Evolutionary conservation across 2,113 vertebrate species (phyloP), one percentile per base, ranked within the genome.

Genomic region (Microtus montanus): DNA sequence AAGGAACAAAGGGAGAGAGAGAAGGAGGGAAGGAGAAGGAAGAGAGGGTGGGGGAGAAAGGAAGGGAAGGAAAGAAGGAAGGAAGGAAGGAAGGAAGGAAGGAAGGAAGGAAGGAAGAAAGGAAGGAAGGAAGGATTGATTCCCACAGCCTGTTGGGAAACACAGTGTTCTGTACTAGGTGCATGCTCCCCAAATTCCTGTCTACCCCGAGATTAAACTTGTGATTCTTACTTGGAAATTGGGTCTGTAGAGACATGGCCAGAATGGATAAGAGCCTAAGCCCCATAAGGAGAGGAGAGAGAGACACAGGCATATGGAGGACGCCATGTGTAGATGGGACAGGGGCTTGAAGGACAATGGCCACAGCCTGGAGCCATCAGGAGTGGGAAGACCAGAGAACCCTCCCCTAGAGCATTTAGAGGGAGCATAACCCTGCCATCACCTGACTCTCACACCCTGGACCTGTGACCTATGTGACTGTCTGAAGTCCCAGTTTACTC

Each of bases 81-180:
- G 8, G 38, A 41, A 38, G 22, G 24, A 28, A 41, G 38, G 28
- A 14, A 19, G 5, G 20, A 7, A 22, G 49, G 22, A 7, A 24
- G 7, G 5, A 22, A 33, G 7, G 3, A 47, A 22, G n/a, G 7
- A 3, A 68, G 19, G 11, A 11, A 85, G 14, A 44, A 28, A 9
- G 3, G 9, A 26, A 35, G 14, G 13, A 30, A 30, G 22, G 20
- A 7, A 11, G 3, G 64, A 44, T 4, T 8, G 0, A 1, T 20
- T 41, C 11, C 0, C 0, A 0, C 0, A 0, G 28, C 7, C 28
- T 33, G 13, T 52, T 1, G 0, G 77, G 52, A 52, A 44, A 4
- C 1, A 1, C 3, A 15, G 30, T 2, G n/a, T 13, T 17, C 19
- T 1, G 0, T 2, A 20, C 44, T 70, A 44, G 33, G 24, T n/a